Conservation (phyloP, 2,888 invertebrate genomes). For the Leistus spinibarbis region DNA sequence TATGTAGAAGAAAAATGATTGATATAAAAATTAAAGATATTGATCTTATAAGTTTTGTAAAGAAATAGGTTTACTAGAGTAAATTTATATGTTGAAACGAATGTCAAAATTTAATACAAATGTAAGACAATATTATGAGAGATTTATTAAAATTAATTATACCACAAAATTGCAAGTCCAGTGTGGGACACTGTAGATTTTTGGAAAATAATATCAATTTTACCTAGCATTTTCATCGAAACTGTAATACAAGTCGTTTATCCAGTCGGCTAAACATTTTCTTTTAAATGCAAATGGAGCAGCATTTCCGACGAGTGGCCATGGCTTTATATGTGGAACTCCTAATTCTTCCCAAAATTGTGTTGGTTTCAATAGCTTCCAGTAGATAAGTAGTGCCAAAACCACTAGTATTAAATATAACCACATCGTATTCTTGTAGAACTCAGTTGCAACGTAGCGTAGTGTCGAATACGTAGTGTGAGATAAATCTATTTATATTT, state of each 20-base stretch:
- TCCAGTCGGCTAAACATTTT: background rate
- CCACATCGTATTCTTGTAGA: conserved; percentile 1
- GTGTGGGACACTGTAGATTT: too few species aligned
- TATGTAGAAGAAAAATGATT: too few species aligned
- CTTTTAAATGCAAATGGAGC: background rate
- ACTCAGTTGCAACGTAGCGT: too few species aligned
- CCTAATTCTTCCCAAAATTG: conserved; percentile 20
- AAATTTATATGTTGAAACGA: too few species aligned
- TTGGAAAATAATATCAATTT: background rate
- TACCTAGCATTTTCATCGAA: background rate
- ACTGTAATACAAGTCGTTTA: background rate
- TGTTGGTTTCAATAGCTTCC: conserved; percentile 1
- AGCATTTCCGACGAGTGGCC: conserved; percentile 15
- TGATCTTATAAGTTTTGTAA: too few species aligned
- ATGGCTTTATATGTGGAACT: conserved; percentile 19
- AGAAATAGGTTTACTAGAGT: too few species aligned
- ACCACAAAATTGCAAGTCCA: too few species aligned
- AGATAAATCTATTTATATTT: background rate
- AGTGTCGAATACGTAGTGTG: too few species aligned
- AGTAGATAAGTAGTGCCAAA: conserved; percentile 10
- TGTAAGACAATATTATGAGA: too few species aligned
- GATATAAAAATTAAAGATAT: too few species aligned
- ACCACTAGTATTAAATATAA: background rate
- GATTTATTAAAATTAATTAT: too few species aligned
- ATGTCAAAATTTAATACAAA: too few species aligned